Evolutionary conservation across 2,113 vertebrate species (phyloP).

Genomic region (Melanocharis versteri): DNA sequence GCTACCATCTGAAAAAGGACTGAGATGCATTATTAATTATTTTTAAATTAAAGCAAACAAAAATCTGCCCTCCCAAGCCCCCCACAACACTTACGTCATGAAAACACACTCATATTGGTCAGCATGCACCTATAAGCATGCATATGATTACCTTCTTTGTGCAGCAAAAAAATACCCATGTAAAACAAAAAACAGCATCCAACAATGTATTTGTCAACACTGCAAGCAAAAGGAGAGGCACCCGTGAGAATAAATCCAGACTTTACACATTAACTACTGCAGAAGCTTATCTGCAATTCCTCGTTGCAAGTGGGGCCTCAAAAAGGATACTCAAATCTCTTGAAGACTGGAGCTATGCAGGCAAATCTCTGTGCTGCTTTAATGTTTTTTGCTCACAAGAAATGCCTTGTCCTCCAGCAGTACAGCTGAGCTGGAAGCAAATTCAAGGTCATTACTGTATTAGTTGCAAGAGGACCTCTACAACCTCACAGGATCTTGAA

Average conservation of each 20-base stretch:
- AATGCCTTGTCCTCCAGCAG: conserved; percentile 52
- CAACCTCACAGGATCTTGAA: conserved; percentile 4
- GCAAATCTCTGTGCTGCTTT: conserved; percentile 47
- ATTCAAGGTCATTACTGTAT: conserved; percentile 59
- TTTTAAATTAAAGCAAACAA: not conserved
- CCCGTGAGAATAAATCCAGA: not conserved
- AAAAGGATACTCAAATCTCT: conserved; percentile 42
- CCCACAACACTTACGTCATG: not conserved
- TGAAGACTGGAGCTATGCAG: not conserved
- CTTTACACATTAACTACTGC: conserved; percentile 13
- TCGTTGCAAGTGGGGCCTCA: not conserved
- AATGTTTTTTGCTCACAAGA: conserved; percentile 50
- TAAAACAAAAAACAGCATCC: not conserved
- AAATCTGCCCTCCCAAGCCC: fast-evolving
- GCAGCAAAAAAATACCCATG: not conserved
- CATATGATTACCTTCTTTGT: not conserved
- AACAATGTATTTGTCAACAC: not conserved
- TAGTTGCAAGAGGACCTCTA: conserved; percentile 19
- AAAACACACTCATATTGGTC: not conserved
- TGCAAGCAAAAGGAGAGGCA: not conserved
- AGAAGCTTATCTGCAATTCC: conserved; percentile 41
- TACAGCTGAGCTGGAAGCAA: conserved; percentile 44
- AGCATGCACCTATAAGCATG: not conserved
- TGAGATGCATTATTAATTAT: not conserved
- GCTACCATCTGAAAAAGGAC: not conserved